Evolutionary conservation across 1,140 invertebrate genomes (phyloP).

Genomic region (Drosophila ficusphila): DNA sequence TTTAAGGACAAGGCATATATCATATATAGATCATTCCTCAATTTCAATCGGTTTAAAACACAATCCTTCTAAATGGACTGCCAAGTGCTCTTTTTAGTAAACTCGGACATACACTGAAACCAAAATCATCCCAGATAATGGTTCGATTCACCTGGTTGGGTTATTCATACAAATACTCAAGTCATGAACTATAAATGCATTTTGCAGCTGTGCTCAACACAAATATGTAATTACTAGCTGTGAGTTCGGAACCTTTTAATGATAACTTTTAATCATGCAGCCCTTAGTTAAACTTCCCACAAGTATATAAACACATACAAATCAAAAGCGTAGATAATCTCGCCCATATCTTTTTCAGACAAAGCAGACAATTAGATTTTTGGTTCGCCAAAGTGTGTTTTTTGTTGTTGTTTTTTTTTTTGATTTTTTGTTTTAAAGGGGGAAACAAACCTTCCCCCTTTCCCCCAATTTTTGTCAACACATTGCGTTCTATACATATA

Average conservation of each 20-base stretch:
- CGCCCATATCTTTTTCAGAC: background rate
- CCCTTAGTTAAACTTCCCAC: background rate
- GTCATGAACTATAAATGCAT: background rate
- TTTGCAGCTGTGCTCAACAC: background rate
- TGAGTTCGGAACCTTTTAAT: background rate
- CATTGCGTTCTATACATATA: background rate
- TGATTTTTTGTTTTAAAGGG: too few species aligned
- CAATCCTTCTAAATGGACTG: too few species aligned
- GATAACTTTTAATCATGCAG: background rate
- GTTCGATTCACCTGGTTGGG: background rate
- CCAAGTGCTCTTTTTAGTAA: background rate
- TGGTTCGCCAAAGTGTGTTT: background rate
- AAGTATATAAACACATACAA: background rate
- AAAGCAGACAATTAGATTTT: conserved; percentile 16
- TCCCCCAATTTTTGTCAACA: background rate
- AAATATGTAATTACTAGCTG: background rate
- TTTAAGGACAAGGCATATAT: background rate
- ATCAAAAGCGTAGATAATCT: background rate
- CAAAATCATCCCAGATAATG: background rate
- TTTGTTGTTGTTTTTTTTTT: too few species aligned
- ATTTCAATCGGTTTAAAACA: background rate
- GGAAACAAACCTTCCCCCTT: background rate
- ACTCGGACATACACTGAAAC: background rate
- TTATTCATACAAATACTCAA: background rate
- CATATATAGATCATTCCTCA: background rate